Evolutionary conservation across 2,797 vertebrate species (phyloP).

Genomic region (Semaprochilodus insignis): DNA sequence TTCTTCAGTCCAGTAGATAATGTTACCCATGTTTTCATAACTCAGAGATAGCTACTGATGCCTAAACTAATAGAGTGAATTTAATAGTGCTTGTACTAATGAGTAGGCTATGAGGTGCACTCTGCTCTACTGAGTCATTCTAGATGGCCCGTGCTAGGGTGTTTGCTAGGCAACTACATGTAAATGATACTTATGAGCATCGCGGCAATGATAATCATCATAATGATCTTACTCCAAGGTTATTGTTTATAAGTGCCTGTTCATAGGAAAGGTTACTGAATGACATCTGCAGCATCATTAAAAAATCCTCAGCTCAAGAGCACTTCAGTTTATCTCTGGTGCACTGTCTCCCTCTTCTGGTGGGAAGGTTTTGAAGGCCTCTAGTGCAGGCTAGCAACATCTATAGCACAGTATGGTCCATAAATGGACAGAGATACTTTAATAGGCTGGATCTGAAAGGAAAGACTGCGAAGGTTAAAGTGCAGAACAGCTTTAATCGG

Average conservation of each 20-base stretch:
- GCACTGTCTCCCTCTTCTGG: constrained; percentile 40
- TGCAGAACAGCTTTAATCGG: not conserved
- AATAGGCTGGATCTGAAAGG: not conserved
- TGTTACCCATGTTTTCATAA: not conserved
- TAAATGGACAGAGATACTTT: not conserved
- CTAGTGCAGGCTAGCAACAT: not conserved
- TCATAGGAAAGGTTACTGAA: constrained; percentile 15
- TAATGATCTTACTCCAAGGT: constrained; percentile 21
- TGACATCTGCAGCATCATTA: constrained; percentile 8
- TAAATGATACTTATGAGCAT: constrained; percentile 43
- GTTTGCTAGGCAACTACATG: constrained; percentile 47
- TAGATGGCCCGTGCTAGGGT: not conserved
- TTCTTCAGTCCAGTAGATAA: not conserved
- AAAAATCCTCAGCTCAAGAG: not conserved
- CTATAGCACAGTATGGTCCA: not conserved
- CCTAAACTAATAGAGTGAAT: constrained; percentile 5
- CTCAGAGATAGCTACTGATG: not conserved
- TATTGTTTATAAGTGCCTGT: constrained; percentile 48
- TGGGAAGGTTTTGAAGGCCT: not conserved
- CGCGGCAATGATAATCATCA: constrained; percentile 26
- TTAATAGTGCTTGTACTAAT: constrained; percentile 14
- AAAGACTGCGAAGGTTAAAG: not conserved
- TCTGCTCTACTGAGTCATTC: constrained; percentile 8
- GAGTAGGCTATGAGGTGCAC: constrained; percentile 13
- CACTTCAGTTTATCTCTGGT: constrained; percentile 1